These are phyloP conservation scores for Brachycybe producta DNA, from an alignment of 2,888 invertebrate genomes.

Conservation along the genomic window DNA sequence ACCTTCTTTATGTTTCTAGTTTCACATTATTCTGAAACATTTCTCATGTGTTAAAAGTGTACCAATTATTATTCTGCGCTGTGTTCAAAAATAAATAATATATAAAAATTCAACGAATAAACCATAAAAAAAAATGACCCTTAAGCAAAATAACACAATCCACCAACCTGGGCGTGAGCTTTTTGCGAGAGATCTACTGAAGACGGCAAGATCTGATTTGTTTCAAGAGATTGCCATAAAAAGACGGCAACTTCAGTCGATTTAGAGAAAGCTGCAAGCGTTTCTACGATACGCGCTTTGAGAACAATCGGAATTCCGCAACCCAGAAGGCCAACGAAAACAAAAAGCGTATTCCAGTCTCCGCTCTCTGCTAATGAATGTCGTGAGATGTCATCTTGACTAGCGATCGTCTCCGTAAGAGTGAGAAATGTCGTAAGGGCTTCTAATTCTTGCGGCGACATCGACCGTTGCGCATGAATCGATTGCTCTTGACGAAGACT, in stretches of 20 bases:
- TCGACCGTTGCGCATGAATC: conserved; percentile 44
- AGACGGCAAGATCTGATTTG: conserved; percentile 62
- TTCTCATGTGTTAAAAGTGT: no score
- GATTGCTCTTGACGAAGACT: conserved; percentile 39
- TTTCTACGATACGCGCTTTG: conserved; percentile 68
- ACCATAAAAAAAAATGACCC: not conserved
- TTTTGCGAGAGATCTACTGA: not conserved
- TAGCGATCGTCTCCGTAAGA: conserved; percentile 61
- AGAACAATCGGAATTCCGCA: conserved; percentile 74
- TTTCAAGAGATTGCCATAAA: conserved; percentile 75
- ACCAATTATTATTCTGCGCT: no score
- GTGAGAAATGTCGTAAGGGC: conserved; percentile 69
- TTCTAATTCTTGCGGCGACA: conserved; percentile 67
- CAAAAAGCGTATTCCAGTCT: conserved; percentile 69
- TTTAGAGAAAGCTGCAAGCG: conserved; percentile 65
- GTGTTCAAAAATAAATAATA: no score
- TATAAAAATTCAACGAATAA: conserved; percentile 19
- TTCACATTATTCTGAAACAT: no score
- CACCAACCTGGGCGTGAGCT: not conserved
- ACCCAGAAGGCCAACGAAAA: conserved; percentile 66
- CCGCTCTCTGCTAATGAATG: conserved; percentile 74
- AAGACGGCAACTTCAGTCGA: conserved; percentile 60
- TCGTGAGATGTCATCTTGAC: conserved; percentile 62
- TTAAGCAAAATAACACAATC: no score
- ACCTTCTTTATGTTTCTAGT: no score